These are phyloP conservation scores for Marmota flaviventris DNA, from an alignment of 2,113 vertebrate genomes.

Conservation along the genomic window DNA sequence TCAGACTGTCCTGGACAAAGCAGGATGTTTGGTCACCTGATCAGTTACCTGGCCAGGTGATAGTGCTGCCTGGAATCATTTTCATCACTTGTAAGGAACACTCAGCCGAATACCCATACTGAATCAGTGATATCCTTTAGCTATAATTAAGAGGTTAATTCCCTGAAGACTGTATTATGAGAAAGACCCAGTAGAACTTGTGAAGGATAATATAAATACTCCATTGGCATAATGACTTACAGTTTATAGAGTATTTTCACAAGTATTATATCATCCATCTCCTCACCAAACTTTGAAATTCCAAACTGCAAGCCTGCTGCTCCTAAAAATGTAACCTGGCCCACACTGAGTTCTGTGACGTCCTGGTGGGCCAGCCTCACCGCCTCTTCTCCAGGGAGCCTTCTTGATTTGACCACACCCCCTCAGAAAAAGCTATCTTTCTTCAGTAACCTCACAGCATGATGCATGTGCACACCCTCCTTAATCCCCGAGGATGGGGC, in stretches of 20 bases:
- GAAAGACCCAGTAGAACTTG: not conserved
- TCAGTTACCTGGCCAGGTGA: not conserved
- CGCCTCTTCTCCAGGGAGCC: not conserved
- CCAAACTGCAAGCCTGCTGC: not conserved
- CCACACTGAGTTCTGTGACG: not conserved
- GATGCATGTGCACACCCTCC: not conserved
- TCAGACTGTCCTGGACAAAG: not conserved
- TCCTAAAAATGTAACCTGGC: not conserved
- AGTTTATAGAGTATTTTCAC: not conserved
- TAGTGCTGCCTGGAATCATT: fast-evolving
- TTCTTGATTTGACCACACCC: not conserved
- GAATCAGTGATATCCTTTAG: not conserved
- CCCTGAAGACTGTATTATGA: not conserved
- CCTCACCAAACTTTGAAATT: not conserved
- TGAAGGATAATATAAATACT: not conserved
- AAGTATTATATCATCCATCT: not conserved
- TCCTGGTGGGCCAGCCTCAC: too few relatives aligned
- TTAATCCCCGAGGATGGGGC: not conserved
- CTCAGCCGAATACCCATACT: not conserved
- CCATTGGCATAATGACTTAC: conserved; percentile 26
- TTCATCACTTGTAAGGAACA: not conserved
- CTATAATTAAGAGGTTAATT: conserved; percentile 11
- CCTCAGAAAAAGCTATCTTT: not conserved
- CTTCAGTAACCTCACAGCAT: not conserved
- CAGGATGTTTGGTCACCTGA: not conserved